Base-by-base conservation (phyloP, 2,888 invertebrate genomes). In the Parnassius apollo region DNA sequence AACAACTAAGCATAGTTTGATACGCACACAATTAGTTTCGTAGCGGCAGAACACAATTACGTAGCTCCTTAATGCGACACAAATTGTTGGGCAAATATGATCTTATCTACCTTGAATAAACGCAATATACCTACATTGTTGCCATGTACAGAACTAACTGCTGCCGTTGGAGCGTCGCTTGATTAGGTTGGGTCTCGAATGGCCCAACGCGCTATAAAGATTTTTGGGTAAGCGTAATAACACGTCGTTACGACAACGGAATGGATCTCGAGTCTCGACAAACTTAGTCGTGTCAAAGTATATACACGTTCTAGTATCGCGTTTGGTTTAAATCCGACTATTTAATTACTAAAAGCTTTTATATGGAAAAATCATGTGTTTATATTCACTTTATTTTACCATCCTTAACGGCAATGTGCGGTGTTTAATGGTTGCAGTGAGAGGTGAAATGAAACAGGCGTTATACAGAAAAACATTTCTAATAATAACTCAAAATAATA, bases 141-240 rank as follows among this genome's bases (percentile, higher is more conserved):
- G 62, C 64, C 57, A 61, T 65, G 65, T 69, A 66, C 66, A 66
- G 69, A 71, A 69, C 68, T 70, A 72, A 73, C 67, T 66, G 66
- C 71, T 70, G 71, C 67, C 74, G 69, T 69, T 76, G 77, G 78
- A 78, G 75, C 78, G 73, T 74, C 77, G 81, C 81, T 85, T 90
- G 90, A 90, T 90, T 90, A 90, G 83, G 76, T 82, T 75, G 80
- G 82, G 76, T 72, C 72, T 70, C 71, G 71, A 86, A 87, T 81
- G 81, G 80, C 77, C 78, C 75, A 76, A 80, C 77, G 76, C 72
- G 79, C 83, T 76, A 84, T 86, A 86, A 86, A 86, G 81, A 86
- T 86, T 86, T 89, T 88, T 86, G 86, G 87, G 87, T 86, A 85
- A 86, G 85, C 81, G 88, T 88, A 89, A 91, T 90, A 90, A 83